Evolutionary conservation across 2,113 vertebrate genomes (phyloP).

Genomic region (Austrofundulus limnaeus): DNA sequence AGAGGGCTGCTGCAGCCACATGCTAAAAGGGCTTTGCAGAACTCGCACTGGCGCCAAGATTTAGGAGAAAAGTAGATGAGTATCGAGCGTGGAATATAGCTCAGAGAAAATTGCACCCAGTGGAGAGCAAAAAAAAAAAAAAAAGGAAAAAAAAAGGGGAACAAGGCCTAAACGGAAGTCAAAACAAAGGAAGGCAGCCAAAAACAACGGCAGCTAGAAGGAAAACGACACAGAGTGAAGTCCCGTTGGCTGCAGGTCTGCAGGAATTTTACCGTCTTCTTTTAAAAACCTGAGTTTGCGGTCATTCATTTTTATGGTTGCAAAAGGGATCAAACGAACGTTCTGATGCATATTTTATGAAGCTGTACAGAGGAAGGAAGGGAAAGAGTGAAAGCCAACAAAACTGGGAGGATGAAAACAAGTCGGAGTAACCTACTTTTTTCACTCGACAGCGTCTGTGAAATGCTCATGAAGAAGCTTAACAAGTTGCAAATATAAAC

Average conservation of each 20-base stretch:
- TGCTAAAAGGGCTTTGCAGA: constrained; percentile 29
- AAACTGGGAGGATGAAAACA: constrained; percentile 31
- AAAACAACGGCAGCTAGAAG: constrained; percentile 1
- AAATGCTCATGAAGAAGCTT: constrained; percentile 10
- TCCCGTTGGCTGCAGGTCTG: constrained; percentile 5
- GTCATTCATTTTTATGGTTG: constrained; percentile 22
- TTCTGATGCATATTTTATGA: constrained; percentile 64
- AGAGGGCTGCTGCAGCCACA: constrained; percentile 43
- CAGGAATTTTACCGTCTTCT: constrained; percentile 31
- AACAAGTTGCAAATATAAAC: constrained; percentile 27
- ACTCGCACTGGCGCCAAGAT: constrained; percentile 45
- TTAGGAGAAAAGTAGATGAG: constrained; percentile 59
- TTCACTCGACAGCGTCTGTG: constrained; percentile 13
- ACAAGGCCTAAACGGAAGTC: not conserved
- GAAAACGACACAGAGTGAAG: not conserved
- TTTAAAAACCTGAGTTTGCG: constrained; percentile 28
- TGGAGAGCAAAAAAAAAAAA: constrained; percentile 35
- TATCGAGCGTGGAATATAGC: constrained; percentile 53
- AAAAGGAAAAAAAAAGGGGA: constrained; percentile 11
- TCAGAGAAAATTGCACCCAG: constrained; percentile 47
- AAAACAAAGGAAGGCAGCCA: constrained; percentile 35
- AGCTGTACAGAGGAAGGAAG: constrained; percentile 24
- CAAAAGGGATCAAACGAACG: constrained; percentile 48
- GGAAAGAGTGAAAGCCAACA: constrained; percentile 36
- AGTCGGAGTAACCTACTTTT: constrained; percentile 59